Evolutionary conservation across 2,888 invertebrate species (phyloP).

Genomic region (Tipula helvola): DNA sequence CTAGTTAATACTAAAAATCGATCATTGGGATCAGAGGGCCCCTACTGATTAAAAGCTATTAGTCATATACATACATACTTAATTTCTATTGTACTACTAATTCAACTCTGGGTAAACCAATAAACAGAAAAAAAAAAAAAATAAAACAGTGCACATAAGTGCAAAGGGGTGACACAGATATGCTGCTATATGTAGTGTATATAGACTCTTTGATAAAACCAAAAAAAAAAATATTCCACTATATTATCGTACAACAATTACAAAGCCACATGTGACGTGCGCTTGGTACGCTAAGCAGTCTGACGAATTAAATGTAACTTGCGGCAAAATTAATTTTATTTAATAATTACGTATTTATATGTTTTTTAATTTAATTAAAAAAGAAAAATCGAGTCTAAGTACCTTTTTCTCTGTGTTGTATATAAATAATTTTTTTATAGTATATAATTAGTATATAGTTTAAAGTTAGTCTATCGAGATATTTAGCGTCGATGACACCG

Average conservation of each 20-base stretch:
- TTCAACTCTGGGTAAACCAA: too few species aligned
- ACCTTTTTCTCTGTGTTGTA: neutral
- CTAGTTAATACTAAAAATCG: too few species aligned
- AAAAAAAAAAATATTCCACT: neutral
- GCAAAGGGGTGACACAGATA: neutral
- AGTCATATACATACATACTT: too few species aligned
- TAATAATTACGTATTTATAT: neutral
- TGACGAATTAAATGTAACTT: neutral
- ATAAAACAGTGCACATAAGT: too few species aligned
- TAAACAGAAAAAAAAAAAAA: too few species aligned
- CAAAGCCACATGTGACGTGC: neutral
- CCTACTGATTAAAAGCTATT: too few species aligned
- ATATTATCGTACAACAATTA: neutral
- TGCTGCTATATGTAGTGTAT: neutral
- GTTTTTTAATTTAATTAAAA: neutral
- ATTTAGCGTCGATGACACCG: constrained; percentile 6
- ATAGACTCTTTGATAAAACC: too few species aligned
- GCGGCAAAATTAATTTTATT: neutral
- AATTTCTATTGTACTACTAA: too few species aligned
- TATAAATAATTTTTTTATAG: neutral
- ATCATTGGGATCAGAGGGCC: too few species aligned
- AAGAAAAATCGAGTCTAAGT: neutral
- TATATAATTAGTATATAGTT: constrained; percentile 11
- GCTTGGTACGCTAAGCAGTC: neutral
- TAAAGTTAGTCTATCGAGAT: constrained; percentile 11